Percentiles rank a stretch among this genome's conserved stretches.
Evolutionary conservation across 2,797 vertebrate genomes (phyloP).

Genomic region (Crossoptilon crossoptilon): DNA sequence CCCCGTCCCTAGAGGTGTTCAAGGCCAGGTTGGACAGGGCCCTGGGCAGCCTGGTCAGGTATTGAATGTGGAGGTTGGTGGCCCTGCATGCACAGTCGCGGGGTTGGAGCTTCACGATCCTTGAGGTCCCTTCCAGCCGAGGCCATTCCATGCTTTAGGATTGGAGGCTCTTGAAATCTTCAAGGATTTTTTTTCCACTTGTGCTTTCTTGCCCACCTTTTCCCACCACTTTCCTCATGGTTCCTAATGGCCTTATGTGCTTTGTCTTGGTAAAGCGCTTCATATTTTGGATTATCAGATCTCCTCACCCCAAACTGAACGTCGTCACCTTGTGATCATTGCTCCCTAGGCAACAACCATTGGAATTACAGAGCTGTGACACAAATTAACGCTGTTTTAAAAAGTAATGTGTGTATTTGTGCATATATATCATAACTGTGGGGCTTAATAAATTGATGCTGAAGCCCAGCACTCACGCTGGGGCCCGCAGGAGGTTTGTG

Average conservation of each 20-base stretch:
- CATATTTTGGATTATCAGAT: neutral
- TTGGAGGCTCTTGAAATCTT: neutral
- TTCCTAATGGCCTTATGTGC: neutral
- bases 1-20: too few relatives aligned
- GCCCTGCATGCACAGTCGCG: too few relatives aligned
- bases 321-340: neutral
- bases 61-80: too few relatives aligned
- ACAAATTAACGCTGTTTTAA: neutral
- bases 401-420: too few relatives aligned
- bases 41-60: too few relatives aligned
- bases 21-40: too few relatives aligned
- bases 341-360: constrained; percentile 8
- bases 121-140: too few relatives aligned
- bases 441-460: neutral
- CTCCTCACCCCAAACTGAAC: neutral
- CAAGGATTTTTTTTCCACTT: neutral
- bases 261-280: neutral
- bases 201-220: neutral
- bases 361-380: neutral
- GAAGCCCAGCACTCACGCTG: neutral
- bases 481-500: neutral
- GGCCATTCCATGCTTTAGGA: too few relatives aligned
- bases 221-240: too few relatives aligned
- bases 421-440: too few relatives aligned
- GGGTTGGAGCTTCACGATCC: neutral